Conservation (phyloP, 2,113 vertebrate species). For the Hylia prasina region DNA sequence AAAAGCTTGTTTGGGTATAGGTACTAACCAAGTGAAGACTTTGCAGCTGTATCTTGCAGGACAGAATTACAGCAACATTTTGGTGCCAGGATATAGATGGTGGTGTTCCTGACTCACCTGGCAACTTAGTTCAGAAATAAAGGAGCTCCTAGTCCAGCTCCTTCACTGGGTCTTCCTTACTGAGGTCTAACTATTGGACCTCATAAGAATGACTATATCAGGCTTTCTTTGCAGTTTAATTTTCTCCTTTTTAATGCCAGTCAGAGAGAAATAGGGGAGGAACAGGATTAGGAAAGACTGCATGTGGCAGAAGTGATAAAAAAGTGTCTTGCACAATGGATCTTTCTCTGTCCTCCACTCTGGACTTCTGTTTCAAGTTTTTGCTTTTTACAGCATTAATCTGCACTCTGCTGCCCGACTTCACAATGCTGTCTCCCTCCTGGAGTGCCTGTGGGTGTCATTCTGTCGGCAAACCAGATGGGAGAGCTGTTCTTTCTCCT, state of each 20-base stretch:
- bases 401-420: neutral
- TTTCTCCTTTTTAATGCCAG: neutral
- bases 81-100: neutral
- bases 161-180: neutral
- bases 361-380: neutral
- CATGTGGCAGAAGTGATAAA: neutral
- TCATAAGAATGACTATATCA: slow-evolving; percentile 5
- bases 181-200: neutral
- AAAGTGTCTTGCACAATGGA: neutral
- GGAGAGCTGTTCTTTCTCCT: slow-evolving; percentile 84
- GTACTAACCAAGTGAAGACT: neutral
- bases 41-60: neutral
- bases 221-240: neutral
- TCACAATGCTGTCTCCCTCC: slow-evolving; percentile 85
- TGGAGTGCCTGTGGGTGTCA: slow-evolving; percentile 67
- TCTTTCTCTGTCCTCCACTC: neutral
- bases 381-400: neutral
- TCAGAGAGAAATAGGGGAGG: neutral
- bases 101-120: neutral
- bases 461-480: slow-evolving; percentile 83
- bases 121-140: neutral
- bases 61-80: neutral
- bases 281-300: neutral
- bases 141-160: neutral
- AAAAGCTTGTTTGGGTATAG: neutral